Evolutionary conservation across 2,113 vertebrate genomes (phyloP).

Genomic region (Heterocephalus glaber): DNA sequence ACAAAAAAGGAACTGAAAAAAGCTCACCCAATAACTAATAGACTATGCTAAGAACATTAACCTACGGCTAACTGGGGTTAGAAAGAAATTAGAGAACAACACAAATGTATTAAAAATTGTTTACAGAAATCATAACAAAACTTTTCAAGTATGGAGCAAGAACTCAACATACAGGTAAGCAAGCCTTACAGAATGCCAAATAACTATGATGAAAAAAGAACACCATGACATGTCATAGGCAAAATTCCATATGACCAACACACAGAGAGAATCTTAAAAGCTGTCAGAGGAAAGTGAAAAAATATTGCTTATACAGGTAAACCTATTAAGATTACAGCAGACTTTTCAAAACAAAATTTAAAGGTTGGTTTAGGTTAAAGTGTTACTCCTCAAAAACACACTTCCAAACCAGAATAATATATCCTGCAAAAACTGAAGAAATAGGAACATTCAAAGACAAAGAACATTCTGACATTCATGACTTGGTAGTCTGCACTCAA

Average conservation of each 20-base stretch:
- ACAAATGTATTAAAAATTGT: not conserved
- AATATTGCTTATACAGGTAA: not conserved
- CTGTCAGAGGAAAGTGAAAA: not conserved
- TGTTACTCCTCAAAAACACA: not conserved
- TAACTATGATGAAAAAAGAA: not conserved
- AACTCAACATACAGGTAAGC: not conserved
- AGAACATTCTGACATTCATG: too few species aligned
- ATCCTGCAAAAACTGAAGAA: not conserved
- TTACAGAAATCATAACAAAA: not conserved
- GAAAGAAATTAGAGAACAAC: not conserved
- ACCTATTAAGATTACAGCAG: not conserved
- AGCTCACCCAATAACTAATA: not conserved
- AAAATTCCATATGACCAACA: not conserved
- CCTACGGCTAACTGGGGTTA: not conserved
- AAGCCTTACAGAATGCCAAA: not conserved
- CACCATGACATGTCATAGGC: not conserved
- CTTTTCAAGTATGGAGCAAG: not conserved
- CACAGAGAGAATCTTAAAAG: not conserved
- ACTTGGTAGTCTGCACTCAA: not conserved
- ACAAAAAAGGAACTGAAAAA: not conserved
- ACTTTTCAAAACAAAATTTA: not conserved
- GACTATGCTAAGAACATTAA: not conserved
- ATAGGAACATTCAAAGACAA: not conserved
- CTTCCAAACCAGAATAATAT: not conserved
- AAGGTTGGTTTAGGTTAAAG: not conserved